Base-by-base conservation (phyloP, 2,113 vertebrate species). In the Porphyrio hochstetteri region DNA sequence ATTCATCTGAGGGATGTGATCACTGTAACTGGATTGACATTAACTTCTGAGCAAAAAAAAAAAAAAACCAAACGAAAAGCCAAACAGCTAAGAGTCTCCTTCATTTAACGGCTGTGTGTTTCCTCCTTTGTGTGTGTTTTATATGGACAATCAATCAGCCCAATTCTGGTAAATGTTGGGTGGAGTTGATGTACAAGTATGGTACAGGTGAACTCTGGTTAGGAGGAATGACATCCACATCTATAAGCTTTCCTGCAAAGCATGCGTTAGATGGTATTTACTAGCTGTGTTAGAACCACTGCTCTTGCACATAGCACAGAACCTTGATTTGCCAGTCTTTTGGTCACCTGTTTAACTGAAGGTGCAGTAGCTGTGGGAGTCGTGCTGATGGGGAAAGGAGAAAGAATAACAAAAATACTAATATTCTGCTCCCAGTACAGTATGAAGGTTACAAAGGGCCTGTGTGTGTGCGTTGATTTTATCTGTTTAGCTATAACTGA, bases 251-350 rank as follows among this genome's bases (percentile, higher is more conserved):
- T 81, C 28, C 42, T 71, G 16, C 36, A 71, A 63, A 88, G 8
- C 9, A 31, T n/a, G 3, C 14, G 14, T 29, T 53, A 23, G 11
- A 31, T 25, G 21, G 27, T 74, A 4, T 78, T 69, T 84, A 24
- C 28, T 42, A 67, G 9, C 10, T 61, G 11, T 40, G 5, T 64
- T 64, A 52, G 36, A 79, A 59, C 15, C 28, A 21, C 64, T 56
- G 16, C 33, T 15, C 5, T 93, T 18, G 35, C 4, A 14, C 3
- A 11, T 9, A 55, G n/a, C 25, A 23, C 0, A 1, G 11, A 59
- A 56, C 46, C 17, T 79, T 74, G 20, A 9, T 61, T 83, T 86
- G 8, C 19, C 24, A 63, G 21, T 46, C 0, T 1, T 64, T 80
- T 74, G 24, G 10, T 46, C 42, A 69, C 8, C 23, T 56, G 38